Evolutionary conservation across 64 coral and sea anemone genomes (phyloP).

Genomic region (Stichodactyla helianthus): DNA sequence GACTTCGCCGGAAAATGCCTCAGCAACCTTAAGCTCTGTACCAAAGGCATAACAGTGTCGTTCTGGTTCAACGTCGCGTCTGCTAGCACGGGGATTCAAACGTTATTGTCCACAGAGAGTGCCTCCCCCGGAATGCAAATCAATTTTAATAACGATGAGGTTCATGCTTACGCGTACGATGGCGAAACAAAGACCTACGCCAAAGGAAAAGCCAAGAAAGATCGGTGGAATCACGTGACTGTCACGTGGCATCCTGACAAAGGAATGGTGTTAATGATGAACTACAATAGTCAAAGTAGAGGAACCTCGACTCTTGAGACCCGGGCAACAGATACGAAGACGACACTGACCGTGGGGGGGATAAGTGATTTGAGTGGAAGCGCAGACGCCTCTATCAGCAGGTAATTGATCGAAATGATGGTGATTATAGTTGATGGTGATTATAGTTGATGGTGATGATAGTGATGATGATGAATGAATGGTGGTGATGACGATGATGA

Average conservation of each 20-base stretch:
- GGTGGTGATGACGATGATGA: neutral
- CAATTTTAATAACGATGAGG: neutral
- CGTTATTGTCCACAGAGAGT: neutral
- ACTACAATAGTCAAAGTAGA: neutral
- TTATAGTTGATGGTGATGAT: too few species aligned
- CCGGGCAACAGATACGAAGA: neutral
- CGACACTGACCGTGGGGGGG: neutral
- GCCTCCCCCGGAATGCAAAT: neutral
- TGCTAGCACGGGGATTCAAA: neutral
- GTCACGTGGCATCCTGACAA: neutral
- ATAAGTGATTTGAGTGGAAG: slow-evolving; percentile 6
- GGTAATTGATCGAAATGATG: neutral
- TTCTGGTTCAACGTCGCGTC: slow-evolving; percentile 30
- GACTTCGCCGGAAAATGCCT: slow-evolving; percentile 40
- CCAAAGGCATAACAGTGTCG: slow-evolving; percentile 29
- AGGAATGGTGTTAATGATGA: neutral
- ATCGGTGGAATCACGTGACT: slow-evolving; percentile 2
- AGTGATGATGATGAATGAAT: too few species aligned
- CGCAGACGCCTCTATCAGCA: slow-evolving; percentile 11
- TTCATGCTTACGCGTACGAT: neutral
- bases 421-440: neutral
- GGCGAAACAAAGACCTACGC: neutral
- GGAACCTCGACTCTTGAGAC: neutral
- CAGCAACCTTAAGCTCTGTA: slow-evolving; percentile 18
- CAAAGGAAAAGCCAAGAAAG: neutral